Base-by-base conservation (phyloP, 2,797 vertebrate genomes). In the Nannoperca obscura region DNA sequence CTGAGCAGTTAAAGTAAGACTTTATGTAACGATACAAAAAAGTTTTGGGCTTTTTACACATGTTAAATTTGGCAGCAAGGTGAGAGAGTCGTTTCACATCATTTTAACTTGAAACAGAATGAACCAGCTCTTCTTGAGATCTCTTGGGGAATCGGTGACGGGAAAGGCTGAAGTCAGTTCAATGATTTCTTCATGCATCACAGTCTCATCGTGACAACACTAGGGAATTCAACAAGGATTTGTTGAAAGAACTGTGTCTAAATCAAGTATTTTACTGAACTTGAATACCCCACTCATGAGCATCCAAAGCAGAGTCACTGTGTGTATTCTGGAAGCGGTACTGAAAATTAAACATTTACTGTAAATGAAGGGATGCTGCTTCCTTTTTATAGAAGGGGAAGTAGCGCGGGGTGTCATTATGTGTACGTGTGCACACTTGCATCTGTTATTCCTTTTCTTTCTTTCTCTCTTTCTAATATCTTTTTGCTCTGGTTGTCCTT, bases 331-430 rank as follows among this genome's bases (percentile, higher is more conserved):
- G n/a, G 27, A 50, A 17, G 13, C 0, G 1, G 22, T 65, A n/a
- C 60, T 63, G 50, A 47, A 71, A 81, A 42, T 59, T 5, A 82
- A 73, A 46, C 12, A 12, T 60, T 67, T 60, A 47, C 49, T 76
- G 53, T 80, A 63, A 83, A 65, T 70, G 7, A 74, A 52, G 1
- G 0, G 14, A n/a, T 82, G 57, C 44, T 72, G 15, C 30, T 24
- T 76, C n/a, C 44, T 77, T 77, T 24, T 63, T n/a, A 58, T 36
- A 10, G 22, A 13, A 57, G 19, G 22, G 32, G 55, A 72, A 52
- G 57, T 75, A 55, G 38, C 27, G 60, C 13, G 20, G 12, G 0
- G 6, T 69, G 19, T 62, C 2, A 10, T 7, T 30, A 5, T 44
- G 27, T 38, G n/a, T 42, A 1, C 38, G 6, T 27, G 5, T 68